phyloP scores from a whole-genome alignment of 2,888 invertebrate species.

The Drosophila meridionalis region DNA sequence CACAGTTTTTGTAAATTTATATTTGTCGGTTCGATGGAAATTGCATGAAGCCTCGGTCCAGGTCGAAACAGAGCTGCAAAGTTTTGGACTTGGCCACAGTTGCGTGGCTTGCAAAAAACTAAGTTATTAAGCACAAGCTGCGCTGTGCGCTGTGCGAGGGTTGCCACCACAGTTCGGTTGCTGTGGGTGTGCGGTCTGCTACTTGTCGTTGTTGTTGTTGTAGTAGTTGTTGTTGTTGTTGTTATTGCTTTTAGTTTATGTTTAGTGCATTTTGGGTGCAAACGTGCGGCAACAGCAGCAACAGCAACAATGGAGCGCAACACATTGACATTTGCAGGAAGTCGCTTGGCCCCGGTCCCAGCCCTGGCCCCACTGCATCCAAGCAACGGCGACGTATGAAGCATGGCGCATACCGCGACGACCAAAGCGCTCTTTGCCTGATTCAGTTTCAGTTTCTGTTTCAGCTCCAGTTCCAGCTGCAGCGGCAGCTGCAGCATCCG shows the following conservation, averaged over 20 bases:
- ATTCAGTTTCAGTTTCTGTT: conserved; percentile 19
- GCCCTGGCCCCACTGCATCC: conserved; percentile 33
- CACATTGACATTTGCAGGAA: conserved; percentile 53
- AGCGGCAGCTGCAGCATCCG: conserved; percentile 36
- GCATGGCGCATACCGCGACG: conserved; percentile 1
- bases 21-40: conserved; percentile 3
- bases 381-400: conserved; percentile 10
- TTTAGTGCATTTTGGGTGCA: conserved; percentile 60
- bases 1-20: conserved; percentile 5
- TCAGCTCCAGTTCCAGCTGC: background rate
- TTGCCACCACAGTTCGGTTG: conserved; percentile 16
- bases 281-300: conserved; percentile 48
- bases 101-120: conserved; percentile 49
- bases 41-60: conserved; percentile 18
- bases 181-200: conserved; percentile 24
- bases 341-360: conserved; percentile 35
- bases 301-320: conserved; percentile 11
- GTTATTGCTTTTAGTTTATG: conserved; percentile 53
- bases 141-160: conserved; percentile 10
- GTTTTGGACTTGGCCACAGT: conserved; percentile 61
- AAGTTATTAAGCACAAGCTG: conserved; percentile 71
- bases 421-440: background rate
- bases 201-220: conserved; percentile 43
- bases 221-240: conserved; percentile 18
- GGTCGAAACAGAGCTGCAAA: conserved; percentile 33